A percentile compares a stretch with the other conserved stretches of the same genome.
Evolutionary conservation across 2,113 vertebrate species (phyloP).

Genomic region (Ranitomeya imitator): DNA sequence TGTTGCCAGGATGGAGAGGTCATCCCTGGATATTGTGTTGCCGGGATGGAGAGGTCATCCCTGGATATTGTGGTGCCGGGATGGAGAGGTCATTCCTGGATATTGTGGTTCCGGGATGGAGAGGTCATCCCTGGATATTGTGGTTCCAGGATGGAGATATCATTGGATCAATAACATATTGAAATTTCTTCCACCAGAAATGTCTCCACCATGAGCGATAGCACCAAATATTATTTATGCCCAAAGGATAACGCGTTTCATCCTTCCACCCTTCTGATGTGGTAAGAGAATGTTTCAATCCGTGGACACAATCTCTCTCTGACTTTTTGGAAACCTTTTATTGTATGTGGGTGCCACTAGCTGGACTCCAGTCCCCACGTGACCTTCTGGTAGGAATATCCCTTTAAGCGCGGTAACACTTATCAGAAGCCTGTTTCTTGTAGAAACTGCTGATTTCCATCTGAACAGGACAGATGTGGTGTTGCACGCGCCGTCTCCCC

Average conservation of each 20-base stretch:
- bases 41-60: background rate
- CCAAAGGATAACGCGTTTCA: too few species aligned
- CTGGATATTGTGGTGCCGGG: background rate
- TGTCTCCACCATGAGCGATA: too few species aligned
- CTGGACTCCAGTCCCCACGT: background rate
- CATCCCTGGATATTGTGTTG: background rate
- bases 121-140: background rate
- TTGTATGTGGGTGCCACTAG: too few species aligned
- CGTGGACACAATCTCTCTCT: too few species aligned
- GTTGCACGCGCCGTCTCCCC: background rate
- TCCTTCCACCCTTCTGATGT: too few species aligned
- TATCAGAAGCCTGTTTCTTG: background rate
- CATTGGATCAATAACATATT: background rate
- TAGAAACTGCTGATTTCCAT: constrained; percentile 9
- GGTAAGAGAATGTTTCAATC: too few species aligned
- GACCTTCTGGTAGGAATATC: background rate
- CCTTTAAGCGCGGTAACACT: background rate
- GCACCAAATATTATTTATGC: too few species aligned
- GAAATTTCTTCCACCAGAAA: too few species aligned
- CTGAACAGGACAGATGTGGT: constrained; percentile 10
- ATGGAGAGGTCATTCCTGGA: background rate
- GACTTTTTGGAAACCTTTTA: too few species aligned
- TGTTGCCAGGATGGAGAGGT: background rate
- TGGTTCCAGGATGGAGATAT: background rate
- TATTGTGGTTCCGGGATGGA: background rate